Conservation (phyloP, 1,140 invertebrate species). For the Cyclargus thomasi region DNA sequence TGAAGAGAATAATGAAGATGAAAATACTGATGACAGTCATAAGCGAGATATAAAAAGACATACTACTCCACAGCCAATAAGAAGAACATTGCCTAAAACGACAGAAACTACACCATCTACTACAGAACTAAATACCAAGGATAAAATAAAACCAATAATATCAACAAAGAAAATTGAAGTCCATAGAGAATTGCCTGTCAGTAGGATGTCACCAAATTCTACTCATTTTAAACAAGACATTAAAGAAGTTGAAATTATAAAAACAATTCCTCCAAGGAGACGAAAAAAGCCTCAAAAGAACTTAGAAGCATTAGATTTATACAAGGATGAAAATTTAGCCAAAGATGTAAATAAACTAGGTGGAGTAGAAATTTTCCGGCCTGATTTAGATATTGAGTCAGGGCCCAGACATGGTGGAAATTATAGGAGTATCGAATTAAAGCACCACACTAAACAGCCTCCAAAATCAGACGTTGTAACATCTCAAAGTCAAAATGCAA, state of each 20-base stretch:
- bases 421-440: slow-evolving; percentile 48
- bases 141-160: slow-evolving; percentile 43
- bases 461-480: slow-evolving; percentile 39
- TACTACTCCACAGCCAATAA: slow-evolving; percentile 50
- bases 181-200: slow-evolving; percentile 55
- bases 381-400: slow-evolving; percentile 46
- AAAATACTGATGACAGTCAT: slow-evolving; percentile 29
- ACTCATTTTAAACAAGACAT: slow-evolving; percentile 63
- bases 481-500: slow-evolving; percentile 48
- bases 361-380: slow-evolving; percentile 64
- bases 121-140: slow-evolving; percentile 34
- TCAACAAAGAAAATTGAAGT: slow-evolving; percentile 59
- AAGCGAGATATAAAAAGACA: slow-evolving; percentile 26
- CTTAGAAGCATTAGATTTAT: slow-evolving; percentile 51
- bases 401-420: slow-evolving; percentile 67
- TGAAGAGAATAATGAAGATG: slow-evolving; percentile 30
- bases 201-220: slow-evolving; percentile 48
- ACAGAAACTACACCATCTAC: slow-evolving; percentile 48
- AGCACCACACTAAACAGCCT: slow-evolving; percentile 13
- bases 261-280: slow-evolving; percentile 49
- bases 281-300: slow-evolving; percentile 44
- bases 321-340: slow-evolving; percentile 62
- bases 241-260: slow-evolving; percentile 66
- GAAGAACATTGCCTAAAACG: slow-evolving; percentile 43
- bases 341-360: slow-evolving; percentile 64